These are phyloP conservation scores for Drosophila quadrilineata DNA, from an alignment of 1,140 invertebrate species.

Conservation along the genomic window DNA sequence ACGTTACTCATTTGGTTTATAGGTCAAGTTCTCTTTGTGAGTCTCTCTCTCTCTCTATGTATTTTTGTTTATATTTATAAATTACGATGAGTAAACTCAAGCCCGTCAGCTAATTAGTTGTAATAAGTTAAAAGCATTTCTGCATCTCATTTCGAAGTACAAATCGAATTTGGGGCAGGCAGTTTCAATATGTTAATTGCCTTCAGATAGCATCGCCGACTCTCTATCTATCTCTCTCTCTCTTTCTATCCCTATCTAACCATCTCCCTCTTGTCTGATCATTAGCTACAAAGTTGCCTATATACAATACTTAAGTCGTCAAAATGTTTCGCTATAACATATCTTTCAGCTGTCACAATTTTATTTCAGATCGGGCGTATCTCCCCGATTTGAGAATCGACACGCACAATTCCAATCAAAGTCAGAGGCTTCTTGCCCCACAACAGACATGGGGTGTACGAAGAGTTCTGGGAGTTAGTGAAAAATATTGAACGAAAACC, in stretches of 20 bases:
- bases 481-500: too few relatives aligned
- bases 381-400: conserved; percentile 11
- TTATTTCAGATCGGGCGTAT: conserved; percentile 7
- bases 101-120: conserved; percentile 36
- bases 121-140: conserved; percentile 54
- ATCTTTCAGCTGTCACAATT: conserved; percentile 7
- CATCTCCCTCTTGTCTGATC: neutral
- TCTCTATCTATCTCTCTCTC: too few relatives aligned
- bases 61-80: too few relatives aligned
- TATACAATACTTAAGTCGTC: conserved; percentile 13
- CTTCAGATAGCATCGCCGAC: conserved; percentile 1
- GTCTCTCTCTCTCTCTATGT: neutral
- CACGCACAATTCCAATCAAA: conserved; percentile 19
- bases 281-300: conserved; percentile 7
- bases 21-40: conserved; percentile 63
- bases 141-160: conserved; percentile 16
- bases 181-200: conserved; percentile 35
- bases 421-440: neutral
- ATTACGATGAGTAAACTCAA: conserved; percentile 42
- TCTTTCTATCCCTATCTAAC: too few relatives aligned
- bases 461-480: conserved; percentile 2
- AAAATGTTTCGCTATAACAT: conserved; percentile 10
- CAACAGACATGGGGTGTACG: neutral
- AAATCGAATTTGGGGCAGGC: conserved; percentile 41
- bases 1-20: conserved; percentile 49